Evolutionary conservation across 2,113 vertebrate genomes (phyloP), one percentile per base, ranked within the genome.

Genomic region (Illadopsis cleaveri): DNA sequence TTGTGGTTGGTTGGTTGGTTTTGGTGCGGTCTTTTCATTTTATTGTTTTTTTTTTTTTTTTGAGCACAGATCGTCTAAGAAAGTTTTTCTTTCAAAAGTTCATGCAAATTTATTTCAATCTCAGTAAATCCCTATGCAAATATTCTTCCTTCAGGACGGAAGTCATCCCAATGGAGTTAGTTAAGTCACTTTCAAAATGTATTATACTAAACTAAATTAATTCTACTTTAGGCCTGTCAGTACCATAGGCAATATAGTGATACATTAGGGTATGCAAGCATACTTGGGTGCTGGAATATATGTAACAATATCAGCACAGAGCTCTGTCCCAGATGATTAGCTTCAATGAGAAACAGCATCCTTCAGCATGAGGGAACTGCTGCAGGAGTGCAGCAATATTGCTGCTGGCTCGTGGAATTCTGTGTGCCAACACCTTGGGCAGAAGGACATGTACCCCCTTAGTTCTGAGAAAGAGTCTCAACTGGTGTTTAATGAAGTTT

Each of bases 141-240:
- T 85, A 79, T 68, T 87, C 44, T 47, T 91, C 30, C 57, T 93
- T 68, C 71, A 77, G 50, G 45, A 53, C 73, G 37, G 21, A 93
- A 92, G 25, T 66, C 23, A 9, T 83, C 75, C 37, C 71, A 61
- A 54, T 42, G 66, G 85, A 69, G 50, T 83, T 88, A 83, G 25
- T 44, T 93, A 96, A 92, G 75, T 73, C 23, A 50, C 42, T 92
- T 94, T 82, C 62, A 85, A 73, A 94, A 73, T 73, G 50, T 77
- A 40, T 66, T 73, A 22, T 65, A 62, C 42, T 47, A 72, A 82
- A 79, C 38, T 64, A 87, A 87, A 93, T 57, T 27, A 78, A 82
- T 91, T 91, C 66, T 45, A 33, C 62, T 61, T 89, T 12, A 48
- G 37, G 25, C 72, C 44, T 90, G 19, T 48, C 56, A 45, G 33